Evolutionary conservation across 2,113 vertebrate genomes (phyloP).

Genomic region (Petromus typicus): DNA sequence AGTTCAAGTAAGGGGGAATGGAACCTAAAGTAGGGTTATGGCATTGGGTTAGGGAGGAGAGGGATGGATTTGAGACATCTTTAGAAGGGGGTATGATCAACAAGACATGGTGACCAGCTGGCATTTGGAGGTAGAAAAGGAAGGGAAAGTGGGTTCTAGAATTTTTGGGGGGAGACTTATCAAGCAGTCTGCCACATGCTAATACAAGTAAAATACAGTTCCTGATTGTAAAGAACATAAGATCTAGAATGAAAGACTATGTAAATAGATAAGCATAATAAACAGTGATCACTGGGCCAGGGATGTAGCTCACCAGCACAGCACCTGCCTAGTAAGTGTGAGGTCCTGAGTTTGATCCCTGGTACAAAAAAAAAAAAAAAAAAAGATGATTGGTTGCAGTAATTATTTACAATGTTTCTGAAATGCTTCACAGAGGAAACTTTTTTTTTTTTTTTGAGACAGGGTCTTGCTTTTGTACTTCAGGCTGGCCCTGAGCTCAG

Average conservation of each 20-base stretch:
- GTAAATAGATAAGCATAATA: constrained; percentile 22
- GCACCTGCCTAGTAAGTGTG: no score
- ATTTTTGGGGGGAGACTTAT: constrained; percentile 50
- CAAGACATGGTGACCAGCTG: background rate
- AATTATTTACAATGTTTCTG: background rate
- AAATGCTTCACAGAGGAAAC: constrained; percentile 19
- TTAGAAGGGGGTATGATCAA: background rate
- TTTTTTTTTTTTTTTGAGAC: no score
- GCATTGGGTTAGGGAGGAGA: background rate
- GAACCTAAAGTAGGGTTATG: background rate
- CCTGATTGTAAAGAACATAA: constrained; percentile 7
- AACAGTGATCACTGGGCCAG: background rate
- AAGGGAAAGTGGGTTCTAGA: constrained; percentile 22
- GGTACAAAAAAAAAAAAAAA: no score
- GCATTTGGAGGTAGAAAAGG: constrained; percentile 14
- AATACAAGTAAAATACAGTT: background rate
- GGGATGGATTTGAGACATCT: background rate
- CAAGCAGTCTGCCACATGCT: no score
- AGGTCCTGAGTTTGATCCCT: no score
- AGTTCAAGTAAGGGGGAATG: constrained; percentile 16
- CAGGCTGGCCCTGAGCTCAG: no score
- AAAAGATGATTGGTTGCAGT: background rate
- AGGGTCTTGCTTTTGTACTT: no score
- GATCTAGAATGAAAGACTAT: background rate
- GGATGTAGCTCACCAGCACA: no score